Conservation (phyloP, 2,888 invertebrate genomes). For the Temnothorax unifasciatus region DNA sequence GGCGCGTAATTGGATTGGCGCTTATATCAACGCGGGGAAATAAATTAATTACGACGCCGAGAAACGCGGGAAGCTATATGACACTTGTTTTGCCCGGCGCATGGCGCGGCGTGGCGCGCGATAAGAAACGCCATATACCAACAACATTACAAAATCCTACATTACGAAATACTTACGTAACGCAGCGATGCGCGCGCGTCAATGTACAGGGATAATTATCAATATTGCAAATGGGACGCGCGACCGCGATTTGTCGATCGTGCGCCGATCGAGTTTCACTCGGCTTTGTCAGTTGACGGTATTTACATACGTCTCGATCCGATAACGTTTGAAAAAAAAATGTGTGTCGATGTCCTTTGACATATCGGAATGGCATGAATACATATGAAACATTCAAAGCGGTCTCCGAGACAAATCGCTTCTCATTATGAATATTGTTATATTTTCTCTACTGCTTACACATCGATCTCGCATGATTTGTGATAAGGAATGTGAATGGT, state of each 20-base stretch:
- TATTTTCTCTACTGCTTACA: background rate
- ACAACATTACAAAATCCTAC: constrained; percentile 78
- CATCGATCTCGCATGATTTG: background rate
- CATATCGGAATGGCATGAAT: background rate
- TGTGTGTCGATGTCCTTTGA: constrained; percentile 32
- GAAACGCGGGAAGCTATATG: constrained; percentile 34
- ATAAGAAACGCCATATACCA: constrained; percentile 56
- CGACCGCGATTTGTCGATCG: constrained; percentile 1
- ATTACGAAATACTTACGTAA: constrained; percentile 80
- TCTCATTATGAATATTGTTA: constrained; percentile 11
- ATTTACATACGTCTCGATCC: constrained; percentile 4
- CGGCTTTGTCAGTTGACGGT: background rate
- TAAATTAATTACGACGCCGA: constrained; percentile 69
- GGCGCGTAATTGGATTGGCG: constrained; percentile 62
- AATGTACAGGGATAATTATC: constrained; percentile 10
- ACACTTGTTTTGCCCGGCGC: constrained; percentile 63
- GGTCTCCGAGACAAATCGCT: background rate
- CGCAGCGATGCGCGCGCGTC: background rate
- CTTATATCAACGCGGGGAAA: constrained; percentile 50
- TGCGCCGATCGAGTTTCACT: background rate
- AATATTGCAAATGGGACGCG: constrained; percentile 38
- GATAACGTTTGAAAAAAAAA: constrained; percentile 30
- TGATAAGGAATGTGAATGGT: constrained; percentile 15
- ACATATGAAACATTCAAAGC: background rate
- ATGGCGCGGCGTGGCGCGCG: constrained; percentile 37